Evolutionary conservation across 1,140 invertebrate genomes (phyloP).

Genomic region (Chrysomallon squamiferum): DNA sequence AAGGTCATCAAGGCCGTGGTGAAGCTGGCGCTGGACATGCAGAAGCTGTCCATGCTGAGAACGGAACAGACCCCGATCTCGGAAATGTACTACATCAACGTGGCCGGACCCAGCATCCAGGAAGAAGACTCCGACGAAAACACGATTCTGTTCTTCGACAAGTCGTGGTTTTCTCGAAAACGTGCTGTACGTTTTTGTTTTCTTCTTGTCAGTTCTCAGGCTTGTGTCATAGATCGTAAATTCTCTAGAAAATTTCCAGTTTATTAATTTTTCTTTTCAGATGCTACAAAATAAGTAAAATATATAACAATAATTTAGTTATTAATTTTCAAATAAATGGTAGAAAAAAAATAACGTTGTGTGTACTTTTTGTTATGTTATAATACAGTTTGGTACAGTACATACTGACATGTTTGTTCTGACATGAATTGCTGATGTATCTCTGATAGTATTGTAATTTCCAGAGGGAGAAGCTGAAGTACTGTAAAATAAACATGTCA

Average conservation of each 20-base stretch:
- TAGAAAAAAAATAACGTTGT: too few species aligned
- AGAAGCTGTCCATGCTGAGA: constrained; percentile 25
- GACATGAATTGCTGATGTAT: too few species aligned
- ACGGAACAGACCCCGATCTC: constrained; percentile 26
- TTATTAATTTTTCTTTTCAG: too few species aligned
- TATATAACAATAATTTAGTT: too few species aligned
- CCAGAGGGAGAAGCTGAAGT: too few species aligned
- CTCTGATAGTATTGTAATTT: too few species aligned
- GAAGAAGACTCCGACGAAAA: constrained; percentile 15
- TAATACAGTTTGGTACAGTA: too few species aligned
- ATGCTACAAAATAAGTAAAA: too few species aligned
- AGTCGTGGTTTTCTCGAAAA: constrained; percentile 28
- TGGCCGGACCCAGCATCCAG: constrained; percentile 6
- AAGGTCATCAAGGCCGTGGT: constrained; percentile 24
- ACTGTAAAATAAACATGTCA: too few species aligned
- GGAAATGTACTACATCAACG: constrained; percentile 29
- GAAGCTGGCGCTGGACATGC: constrained; percentile 30
- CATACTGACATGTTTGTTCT: too few species aligned
- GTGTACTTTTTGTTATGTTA: too few species aligned
- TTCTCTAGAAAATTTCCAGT: not conserved
- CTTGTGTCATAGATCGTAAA: not conserved
- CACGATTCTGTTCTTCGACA: constrained; percentile 33
- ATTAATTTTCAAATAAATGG: too few species aligned
- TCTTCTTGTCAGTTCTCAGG: not conserved
- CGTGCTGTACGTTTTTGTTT: constrained; percentile 28